phyloP scores from a whole-genome alignment of 2,888 invertebrate genomes.

The Steromphala cineraria region DNA sequence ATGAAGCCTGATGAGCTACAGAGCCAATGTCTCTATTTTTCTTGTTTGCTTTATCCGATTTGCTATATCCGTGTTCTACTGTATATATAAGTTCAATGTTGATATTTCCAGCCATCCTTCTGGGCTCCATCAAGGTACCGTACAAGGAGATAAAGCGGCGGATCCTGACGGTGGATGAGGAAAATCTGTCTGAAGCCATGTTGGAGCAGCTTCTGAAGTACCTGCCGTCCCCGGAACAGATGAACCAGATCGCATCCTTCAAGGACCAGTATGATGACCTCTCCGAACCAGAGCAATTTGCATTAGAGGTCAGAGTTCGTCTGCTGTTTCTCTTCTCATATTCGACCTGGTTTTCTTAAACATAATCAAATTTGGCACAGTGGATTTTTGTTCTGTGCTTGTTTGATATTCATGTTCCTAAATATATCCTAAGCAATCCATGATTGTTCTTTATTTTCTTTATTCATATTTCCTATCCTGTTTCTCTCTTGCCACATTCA shows the following conservation, averaged over 20 bases:
- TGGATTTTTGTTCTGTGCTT: too few species aligned
- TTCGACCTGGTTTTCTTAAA: background rate
- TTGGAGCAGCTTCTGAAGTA: constrained; percentile 93
- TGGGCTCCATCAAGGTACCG: constrained; percentile 78
- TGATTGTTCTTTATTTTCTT: too few species aligned
- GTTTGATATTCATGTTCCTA: too few species aligned
- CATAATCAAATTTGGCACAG: too few species aligned
- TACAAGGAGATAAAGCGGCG: constrained; percentile 81
- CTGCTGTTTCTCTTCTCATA: background rate
- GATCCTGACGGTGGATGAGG: constrained; percentile 90
- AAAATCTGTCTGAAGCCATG: constrained; percentile 88
- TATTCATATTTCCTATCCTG: too few species aligned
- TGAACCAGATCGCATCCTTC: constrained; percentile 88
- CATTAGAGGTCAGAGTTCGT: constrained; percentile 82
- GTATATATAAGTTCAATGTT: background rate
- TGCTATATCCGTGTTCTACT: too few species aligned
- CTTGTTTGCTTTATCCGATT: too few species aligned
- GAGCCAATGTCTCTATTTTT: too few species aligned
- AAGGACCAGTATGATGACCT: constrained; percentile 85
- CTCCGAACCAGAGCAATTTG: constrained; percentile 94
- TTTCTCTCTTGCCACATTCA: too few species aligned
- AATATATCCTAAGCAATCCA: too few species aligned
- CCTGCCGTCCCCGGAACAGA: constrained; percentile 89
- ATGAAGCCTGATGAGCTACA: too few species aligned
- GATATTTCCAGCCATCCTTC: constrained; percentile 75